These are phyloP conservation scores for Mesochorus sp. DNA, from an alignment of 2,888 invertebrate species.

Conservation along the genomic window DNA sequence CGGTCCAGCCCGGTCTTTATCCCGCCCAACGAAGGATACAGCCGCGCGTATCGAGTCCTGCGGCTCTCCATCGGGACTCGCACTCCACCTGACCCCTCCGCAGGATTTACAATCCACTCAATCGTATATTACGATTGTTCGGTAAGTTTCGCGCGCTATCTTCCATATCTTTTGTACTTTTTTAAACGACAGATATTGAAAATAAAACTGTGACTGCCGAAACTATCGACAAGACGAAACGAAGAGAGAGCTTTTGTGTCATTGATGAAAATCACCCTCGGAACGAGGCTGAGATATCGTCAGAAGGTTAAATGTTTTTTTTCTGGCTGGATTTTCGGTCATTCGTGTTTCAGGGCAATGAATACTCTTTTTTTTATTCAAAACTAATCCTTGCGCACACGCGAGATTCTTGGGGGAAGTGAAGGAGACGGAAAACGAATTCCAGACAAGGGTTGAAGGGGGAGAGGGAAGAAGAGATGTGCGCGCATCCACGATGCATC, in stretches of 20 bases:
- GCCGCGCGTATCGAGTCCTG: conserved; percentile 29
- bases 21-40: conserved; percentile 30
- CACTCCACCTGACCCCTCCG: conserved; percentile 2
- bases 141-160: conserved; percentile 35
- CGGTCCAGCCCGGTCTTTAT: conserved; percentile 46
- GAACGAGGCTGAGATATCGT: no score
- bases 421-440: conserved; percentile 11
- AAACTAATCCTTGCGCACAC: neutral
- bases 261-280: neutral
- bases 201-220: neutral
- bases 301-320: conserved; percentile 28
- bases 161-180: neutral
- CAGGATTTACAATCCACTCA: conserved; percentile 35
- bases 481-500: conserved; percentile 60
- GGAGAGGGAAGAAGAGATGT: neutral
- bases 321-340: conserved; percentile 7
- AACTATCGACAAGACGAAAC: neutral
- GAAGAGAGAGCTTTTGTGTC: neutral
- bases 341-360: no score
- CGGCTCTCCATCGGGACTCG: conserved; percentile 34
- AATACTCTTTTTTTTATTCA: neutral
- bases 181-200: neutral
- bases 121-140: conserved; percentile 10
- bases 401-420: conserved; percentile 1
- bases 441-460: conserved; percentile 41